Conservation (phyloP, 2,888 invertebrate genomes). For the Dione vanillae region DNA sequence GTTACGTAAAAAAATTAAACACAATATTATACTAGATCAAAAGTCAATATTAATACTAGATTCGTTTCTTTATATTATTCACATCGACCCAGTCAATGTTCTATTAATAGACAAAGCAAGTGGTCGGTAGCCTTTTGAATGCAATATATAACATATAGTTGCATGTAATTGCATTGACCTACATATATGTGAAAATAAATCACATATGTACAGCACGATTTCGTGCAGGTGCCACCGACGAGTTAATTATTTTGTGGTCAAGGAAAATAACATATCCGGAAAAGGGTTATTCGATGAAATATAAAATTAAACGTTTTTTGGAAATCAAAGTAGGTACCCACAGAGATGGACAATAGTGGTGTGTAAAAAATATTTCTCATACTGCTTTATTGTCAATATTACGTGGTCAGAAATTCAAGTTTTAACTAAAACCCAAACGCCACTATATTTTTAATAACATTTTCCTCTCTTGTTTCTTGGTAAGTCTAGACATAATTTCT, state of each 20-base stretch:
- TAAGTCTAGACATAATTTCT: too few relatives aligned
- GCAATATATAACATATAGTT: conserved; percentile 43
- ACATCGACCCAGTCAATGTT: conserved; percentile 58
- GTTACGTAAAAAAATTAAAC: too few relatives aligned
- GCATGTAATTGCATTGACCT: conserved; percentile 74
- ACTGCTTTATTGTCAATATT: too few relatives aligned
- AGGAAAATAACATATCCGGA: conserved; percentile 31
- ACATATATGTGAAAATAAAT: conserved; percentile 75
- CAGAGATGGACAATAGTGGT: not conserved
- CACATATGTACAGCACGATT: conserved; percentile 54
- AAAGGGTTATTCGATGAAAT: not conserved
- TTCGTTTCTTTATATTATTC: conserved; percentile 38
- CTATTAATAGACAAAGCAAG: conserved; percentile 68
- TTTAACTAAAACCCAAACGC: not conserved
- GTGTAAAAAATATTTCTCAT: too few relatives aligned
- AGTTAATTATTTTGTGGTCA: conserved; percentile 34
- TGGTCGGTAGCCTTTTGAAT: conserved; percentile 62
- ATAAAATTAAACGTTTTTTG: not conserved
- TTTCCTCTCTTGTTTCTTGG: not conserved
- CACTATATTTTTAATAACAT: not conserved
- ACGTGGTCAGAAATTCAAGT: not conserved
- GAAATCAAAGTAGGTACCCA: not conserved
- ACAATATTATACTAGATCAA: not conserved
- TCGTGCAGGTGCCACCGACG: conserved; percentile 51
- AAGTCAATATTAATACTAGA: conserved; percentile 22